Percentiles rank a stretch among this genome's conserved stretches.
Evolutionary conservation across 2,888 invertebrate genomes (phyloP).

Genomic region (Tipula helvola): DNA sequence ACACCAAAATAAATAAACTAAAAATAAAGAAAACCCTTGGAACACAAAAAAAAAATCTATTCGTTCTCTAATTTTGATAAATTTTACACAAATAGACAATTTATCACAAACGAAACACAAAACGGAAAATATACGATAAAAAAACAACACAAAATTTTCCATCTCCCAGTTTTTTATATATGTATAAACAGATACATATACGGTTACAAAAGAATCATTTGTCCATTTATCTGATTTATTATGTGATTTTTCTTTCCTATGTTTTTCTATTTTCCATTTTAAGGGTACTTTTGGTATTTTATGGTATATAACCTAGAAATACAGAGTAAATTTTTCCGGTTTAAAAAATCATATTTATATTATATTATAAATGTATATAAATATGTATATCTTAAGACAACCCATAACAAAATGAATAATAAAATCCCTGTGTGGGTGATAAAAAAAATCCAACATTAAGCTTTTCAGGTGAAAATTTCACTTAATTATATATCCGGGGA

Average conservation of each 20-base stretch:
- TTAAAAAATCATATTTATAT: not conserved
- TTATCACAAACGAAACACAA: not conserved
- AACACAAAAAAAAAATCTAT: not conserved
- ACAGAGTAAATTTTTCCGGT: not conserved
- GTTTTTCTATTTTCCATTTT: not conserved
- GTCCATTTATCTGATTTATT: not conserved
- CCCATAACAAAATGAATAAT: not conserved
- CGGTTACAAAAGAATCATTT: not conserved
- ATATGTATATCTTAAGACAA: not conserved
- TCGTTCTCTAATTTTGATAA: conserved; percentile 4
- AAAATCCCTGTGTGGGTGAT: not conserved
- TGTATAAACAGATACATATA: not conserved
- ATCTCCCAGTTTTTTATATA: not conserved
- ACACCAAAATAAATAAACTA: not conserved
- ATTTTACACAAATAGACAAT: not conserved
- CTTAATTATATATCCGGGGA: not conserved
- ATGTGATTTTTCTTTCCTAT: not conserved
- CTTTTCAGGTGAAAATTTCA: not conserved
- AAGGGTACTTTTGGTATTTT: not conserved
- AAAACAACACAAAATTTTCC: not conserved
- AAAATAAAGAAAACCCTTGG: not conserved
- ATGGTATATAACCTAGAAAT: not conserved
- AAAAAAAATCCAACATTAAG: not conserved
- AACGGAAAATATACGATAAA: not conserved
- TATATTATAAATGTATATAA: too few relatives aligned